Evolutionary conservation across 2,888 invertebrate species (phyloP).

Genomic region (Alviniconcha strummeri): DNA sequence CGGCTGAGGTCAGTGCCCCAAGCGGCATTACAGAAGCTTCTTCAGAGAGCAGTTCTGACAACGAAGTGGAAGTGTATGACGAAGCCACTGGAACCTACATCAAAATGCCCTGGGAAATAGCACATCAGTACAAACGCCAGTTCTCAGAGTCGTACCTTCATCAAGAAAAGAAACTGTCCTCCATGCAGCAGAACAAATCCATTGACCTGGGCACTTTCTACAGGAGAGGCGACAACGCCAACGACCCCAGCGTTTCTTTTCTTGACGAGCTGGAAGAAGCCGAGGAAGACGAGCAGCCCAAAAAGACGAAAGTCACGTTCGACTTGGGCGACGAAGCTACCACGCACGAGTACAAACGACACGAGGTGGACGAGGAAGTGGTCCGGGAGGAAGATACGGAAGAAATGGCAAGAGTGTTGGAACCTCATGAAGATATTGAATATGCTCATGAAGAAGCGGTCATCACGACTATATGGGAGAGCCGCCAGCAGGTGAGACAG

Average conservation of each 20-base stretch:
- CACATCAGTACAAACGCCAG: slow-evolving; percentile 63
- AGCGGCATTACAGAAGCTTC: slow-evolving; percentile 37
- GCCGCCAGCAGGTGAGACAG: slow-evolving; percentile 49
- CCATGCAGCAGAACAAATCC: slow-evolving; percentile 50
- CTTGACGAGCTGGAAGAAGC: background rate
- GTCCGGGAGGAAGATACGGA: background rate
- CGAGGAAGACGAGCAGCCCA: slow-evolving; percentile 29
- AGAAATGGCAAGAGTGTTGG: slow-evolving; percentile 35
- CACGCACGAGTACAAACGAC: slow-evolving; percentile 26
- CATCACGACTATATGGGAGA: slow-evolving; percentile 58
- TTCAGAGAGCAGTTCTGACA: slow-evolving; percentile 52
- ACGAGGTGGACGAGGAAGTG: slow-evolving; percentile 30
- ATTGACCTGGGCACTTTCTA: slow-evolving; percentile 65
- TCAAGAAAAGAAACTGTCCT: slow-evolving; percentile 52
- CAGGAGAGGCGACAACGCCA: slow-evolving; percentile 47
- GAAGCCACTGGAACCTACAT: slow-evolving; percentile 58
- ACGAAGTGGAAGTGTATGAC: slow-evolving; percentile 65
- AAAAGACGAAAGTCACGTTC: slow-evolving; percentile 42
- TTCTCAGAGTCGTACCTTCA: slow-evolving; percentile 63
- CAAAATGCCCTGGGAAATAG: slow-evolving; percentile 64
- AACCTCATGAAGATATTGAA: slow-evolving; percentile 68
- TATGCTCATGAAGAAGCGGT: slow-evolving; percentile 65
- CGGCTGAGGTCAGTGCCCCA: background rate
- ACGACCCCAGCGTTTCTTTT: slow-evolving; percentile 20
- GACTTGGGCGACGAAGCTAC: slow-evolving; percentile 14